phyloP scores from a whole-genome alignment of 2,888 invertebrate genomes.

The Tetragonisca angustula region DNA sequence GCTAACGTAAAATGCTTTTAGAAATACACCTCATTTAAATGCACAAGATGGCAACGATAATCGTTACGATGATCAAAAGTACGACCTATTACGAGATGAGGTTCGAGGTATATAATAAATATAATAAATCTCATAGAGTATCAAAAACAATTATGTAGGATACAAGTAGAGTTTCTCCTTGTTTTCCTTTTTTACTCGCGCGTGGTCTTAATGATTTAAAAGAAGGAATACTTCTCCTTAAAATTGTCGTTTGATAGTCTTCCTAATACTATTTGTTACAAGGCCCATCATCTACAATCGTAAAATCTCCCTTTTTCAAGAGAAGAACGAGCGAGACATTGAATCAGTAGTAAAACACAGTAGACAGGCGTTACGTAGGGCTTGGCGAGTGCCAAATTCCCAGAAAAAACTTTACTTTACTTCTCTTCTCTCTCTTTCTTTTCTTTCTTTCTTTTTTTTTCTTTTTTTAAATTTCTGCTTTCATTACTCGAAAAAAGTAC shows the following conservation, averaged over 20 bases:
- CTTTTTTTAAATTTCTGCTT: neutral
- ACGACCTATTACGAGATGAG: slow-evolving; percentile 34
- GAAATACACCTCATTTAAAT: slow-evolving; percentile 55
- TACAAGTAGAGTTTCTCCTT: slow-evolving; percentile 17
- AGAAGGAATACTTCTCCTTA: slow-evolving; percentile 19
- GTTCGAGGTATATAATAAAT: slow-evolving; percentile 60
- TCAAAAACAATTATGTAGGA: slow-evolving; percentile 63
- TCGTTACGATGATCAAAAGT: slow-evolving; percentile 28
- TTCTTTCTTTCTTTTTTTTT: neutral
- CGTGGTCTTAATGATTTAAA: slow-evolving; percentile 11
- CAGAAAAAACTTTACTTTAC: neutral
- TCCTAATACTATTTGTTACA: slow-evolving; percentile 47
- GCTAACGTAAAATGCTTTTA: slow-evolving; percentile 50
- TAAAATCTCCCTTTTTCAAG: neutral
- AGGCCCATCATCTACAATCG: slow-evolving; percentile 36
- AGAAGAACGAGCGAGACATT: slow-evolving; percentile 10
- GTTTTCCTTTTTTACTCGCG: neutral
- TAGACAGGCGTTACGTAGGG: slow-evolving; percentile 62
- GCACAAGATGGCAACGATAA: slow-evolving; percentile 32
- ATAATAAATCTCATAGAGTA: slow-evolving; percentile 63
- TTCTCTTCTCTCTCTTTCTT: neutral
- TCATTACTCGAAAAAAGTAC: slow-evolving; percentile 25
- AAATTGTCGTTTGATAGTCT: slow-evolving; percentile 45
- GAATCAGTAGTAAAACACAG: slow-evolving; percentile 34
- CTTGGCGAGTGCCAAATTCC: slow-evolving; percentile 27